phyloP scores from a whole-genome alignment of 2,113 vertebrate species.

The Madoqua kirkii region DNA sequence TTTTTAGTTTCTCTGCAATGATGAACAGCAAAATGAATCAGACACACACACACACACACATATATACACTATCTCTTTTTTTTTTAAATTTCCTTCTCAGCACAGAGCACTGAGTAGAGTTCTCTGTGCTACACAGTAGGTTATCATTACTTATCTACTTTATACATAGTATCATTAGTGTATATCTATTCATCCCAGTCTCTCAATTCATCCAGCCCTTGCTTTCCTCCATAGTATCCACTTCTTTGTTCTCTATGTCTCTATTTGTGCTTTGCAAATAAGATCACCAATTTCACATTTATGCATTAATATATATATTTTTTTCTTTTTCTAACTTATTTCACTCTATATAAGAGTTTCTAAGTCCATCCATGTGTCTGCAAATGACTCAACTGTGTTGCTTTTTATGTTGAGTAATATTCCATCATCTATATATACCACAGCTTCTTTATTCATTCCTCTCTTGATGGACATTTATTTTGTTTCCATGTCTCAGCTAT shows the following conservation, averaged over 20 bases:
- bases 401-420: not conserved
- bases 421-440: not conserved
- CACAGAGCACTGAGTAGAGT: not conserved
- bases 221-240: not conserved
- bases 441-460: not conserved
- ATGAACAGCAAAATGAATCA: not conserved
- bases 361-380: not conserved
- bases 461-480: not conserved
- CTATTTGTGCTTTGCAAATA: not conserved
- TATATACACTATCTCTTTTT: not conserved
- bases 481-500: not conserved
- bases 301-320: no score
- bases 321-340: not conserved
- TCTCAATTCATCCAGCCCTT: not conserved
- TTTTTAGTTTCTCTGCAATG: not conserved
- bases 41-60: rapidly evolving
- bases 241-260: not conserved
- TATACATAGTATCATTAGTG: not conserved
- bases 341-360: not conserved
- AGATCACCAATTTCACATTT: not conserved
- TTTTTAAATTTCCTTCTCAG: not conserved
- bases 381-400: not conserved
- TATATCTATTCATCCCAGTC: not conserved
- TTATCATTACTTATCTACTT: not conserved
- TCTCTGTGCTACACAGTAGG: not conserved